These are phyloP conservation scores for Sebastes itinus DNA, from an alignment of 2,797 vertebrate genomes.

Conservation along the genomic window DNA sequence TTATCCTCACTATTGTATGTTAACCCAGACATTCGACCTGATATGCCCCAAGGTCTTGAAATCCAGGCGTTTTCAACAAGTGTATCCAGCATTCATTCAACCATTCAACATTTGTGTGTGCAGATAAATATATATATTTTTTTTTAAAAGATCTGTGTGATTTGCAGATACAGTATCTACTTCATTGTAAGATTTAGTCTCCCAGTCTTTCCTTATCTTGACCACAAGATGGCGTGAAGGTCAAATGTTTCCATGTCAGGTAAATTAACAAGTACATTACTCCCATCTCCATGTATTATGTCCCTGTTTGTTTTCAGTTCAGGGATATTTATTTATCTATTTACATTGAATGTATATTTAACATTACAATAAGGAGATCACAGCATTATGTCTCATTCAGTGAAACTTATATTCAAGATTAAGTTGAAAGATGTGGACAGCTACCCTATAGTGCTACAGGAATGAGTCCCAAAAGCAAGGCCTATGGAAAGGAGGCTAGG, in stretches of 20 bases:
- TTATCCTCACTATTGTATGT: background rate
- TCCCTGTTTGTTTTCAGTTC: background rate
- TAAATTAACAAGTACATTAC: background rate
- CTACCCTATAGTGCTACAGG: no score
- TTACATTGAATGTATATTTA: background rate
- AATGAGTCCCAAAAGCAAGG: no score
- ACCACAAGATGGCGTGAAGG: conserved; percentile 64
- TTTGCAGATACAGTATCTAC: background rate
- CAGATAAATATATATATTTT: background rate
- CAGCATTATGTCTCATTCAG: background rate
- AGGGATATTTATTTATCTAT: background rate
- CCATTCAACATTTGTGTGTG: no score
- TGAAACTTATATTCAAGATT: background rate
- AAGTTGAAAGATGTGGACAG: background rate
- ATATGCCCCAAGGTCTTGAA: background rate
- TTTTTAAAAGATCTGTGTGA: background rate
- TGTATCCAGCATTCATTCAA: background rate
- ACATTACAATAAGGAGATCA: no score
- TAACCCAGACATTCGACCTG: background rate
- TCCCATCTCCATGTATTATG: background rate
- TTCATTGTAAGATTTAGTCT: background rate
- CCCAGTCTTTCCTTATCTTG: background rate
- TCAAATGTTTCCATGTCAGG: conserved; percentile 4
- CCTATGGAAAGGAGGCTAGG: no score
- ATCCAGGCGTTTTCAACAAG: background rate